Conservation (phyloP, 2,113 vertebrate genomes). For the Catagonus wagneri region DNA sequence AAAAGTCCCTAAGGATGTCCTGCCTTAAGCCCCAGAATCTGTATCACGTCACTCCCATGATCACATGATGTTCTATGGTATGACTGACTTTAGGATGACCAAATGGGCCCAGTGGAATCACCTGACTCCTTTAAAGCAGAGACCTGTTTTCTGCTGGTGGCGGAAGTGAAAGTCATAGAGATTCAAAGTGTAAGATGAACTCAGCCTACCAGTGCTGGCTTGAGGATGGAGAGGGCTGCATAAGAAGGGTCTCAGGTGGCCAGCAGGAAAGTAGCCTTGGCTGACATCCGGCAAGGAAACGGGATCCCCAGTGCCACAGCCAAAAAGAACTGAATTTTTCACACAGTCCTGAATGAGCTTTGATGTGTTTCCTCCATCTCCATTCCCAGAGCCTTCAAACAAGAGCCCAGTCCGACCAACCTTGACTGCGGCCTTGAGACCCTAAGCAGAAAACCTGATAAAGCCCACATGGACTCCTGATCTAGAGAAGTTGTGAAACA, state of each 20-base stretch:
- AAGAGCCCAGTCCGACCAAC: not conserved
- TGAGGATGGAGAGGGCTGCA: not conserved
- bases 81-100: not conserved
- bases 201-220: not conserved
- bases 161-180: not conserved
- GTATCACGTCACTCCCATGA: not conserved
- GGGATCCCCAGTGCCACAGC: not conserved
- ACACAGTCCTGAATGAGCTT: not conserved
- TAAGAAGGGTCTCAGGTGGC: not conserved
- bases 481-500: not conserved
- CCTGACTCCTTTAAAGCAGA: not conserved
- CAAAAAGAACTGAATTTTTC: not conserved
- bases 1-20: not conserved
- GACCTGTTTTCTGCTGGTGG: not conserved
- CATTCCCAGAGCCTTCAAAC: not conserved
- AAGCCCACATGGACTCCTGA: not conserved
- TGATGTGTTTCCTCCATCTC: too few relatives aligned
- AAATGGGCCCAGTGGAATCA: not conserved
- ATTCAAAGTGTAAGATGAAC: not conserved
- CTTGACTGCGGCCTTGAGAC: not conserved
- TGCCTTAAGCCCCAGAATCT: not conserved
- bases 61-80: not conserved
- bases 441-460: not conserved
- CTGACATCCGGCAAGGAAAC: not conserved
- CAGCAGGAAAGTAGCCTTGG: not conserved